Evolutionary conservation across 2,888 invertebrate genomes (phyloP), one percentile per base, ranked within the genome.

Genomic region (Noctuana brunneofusca): DNA sequence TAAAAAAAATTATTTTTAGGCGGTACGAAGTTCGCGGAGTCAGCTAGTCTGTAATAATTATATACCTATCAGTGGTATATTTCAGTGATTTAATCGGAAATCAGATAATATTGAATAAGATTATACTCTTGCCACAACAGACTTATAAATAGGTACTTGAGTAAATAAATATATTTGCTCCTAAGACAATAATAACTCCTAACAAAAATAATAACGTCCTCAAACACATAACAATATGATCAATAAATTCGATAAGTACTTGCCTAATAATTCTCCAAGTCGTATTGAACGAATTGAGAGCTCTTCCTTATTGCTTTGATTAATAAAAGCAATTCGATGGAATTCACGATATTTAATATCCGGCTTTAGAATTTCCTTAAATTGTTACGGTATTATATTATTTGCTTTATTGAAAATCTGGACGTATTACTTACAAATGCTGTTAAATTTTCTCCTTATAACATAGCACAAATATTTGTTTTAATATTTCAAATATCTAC

Each of bases 341-440:
- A 53, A 20, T 35, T 18, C 18, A 35, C 35, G 53, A 53, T 27
- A 35, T 53, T 53, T 53, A 53, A 35, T 35, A 53, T 53, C 32
- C 53, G 20, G 35, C 20, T 8, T 12, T 4, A 11, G 52, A 32
- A 52, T 16, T 4, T 32, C 52, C 18, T 32, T 50, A 16, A 27
- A 48, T 24, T 49, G 9, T 9, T 24, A 20, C 22, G 12, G 2
- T 32, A 32, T 32, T 4, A 11, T 32, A 32, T 32, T 11, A 12
- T 32, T 32, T 32, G 2, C 12, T 8, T 5, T n/a, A 32, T 32
- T 5, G 32, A 32, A 32, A 32, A 32, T 32, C 9, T 32, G 2
- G 12, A 32, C 32, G 12, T 32, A 24, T 24, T 24, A 11, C 32
- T 32, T 32, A 8, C 32, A 8, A 32, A 32, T 32, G 32, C 12